phyloP scores from a whole-genome alignment of 2,888 invertebrate genomes.

The Stegophylla sp. region DNA sequence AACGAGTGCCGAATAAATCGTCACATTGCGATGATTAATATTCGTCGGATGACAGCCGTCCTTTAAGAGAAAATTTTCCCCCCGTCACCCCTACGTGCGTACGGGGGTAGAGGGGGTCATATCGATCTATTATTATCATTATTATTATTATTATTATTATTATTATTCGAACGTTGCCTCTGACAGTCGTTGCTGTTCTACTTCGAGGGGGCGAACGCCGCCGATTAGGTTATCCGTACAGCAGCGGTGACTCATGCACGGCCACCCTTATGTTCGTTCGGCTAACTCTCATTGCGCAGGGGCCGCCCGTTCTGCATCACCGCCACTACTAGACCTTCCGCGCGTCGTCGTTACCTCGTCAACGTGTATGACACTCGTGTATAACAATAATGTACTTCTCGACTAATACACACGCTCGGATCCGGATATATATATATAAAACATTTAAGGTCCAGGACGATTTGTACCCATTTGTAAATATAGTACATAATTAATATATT shows the following conservation, averaged over 20 bases:
- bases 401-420: no score
- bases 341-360: no score
- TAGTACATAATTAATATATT: no score
- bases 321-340: no score
- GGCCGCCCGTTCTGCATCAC: no score
- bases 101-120: constrained; percentile 10
- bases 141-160: constrained; percentile 22
- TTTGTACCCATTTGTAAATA: no score
- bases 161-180: not conserved
- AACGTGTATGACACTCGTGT: no score
- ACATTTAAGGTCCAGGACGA: no score
- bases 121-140: constrained; percentile 29
- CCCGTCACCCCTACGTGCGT: not conserved
- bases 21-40: not conserved
- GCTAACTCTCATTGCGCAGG: no score
- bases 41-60: not conserved
- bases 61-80: not conserved
- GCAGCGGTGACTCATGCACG: constrained; percentile 25
- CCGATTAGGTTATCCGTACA: not conserved
- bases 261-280: not conserved
- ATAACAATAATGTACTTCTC: no score
- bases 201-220: not conserved
- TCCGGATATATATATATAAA: no score
- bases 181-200: no score
- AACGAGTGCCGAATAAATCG: not conserved